Evolutionary conservation across 2,888 invertebrate genomes (phyloP).

Genomic region (Galerucella calmariensis): DNA sequence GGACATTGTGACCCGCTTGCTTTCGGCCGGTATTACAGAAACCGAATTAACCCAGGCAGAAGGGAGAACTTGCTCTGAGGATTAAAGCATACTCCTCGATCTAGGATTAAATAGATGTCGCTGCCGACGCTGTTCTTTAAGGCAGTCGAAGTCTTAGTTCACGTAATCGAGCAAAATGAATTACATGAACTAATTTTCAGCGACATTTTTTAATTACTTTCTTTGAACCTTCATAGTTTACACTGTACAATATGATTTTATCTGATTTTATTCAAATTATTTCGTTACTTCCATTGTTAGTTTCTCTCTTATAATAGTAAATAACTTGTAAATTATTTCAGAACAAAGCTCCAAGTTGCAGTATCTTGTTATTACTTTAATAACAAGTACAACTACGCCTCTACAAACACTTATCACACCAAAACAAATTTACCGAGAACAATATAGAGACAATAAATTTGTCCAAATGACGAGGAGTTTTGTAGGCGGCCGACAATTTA

Average conservation of each 20-base stretch:
- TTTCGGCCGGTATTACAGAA: conserved; percentile 57
- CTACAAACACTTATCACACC: conserved; percentile 34
- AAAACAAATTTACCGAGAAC: conserved; percentile 62
- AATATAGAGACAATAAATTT: conserved; percentile 62
- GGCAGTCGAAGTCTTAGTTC: conserved; percentile 43
- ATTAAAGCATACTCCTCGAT: conserved; percentile 62
- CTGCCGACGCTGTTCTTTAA: conserved; percentile 57
- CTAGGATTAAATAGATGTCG: conserved; percentile 60
- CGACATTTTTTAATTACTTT: not conserved
- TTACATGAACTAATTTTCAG: conserved; percentile 32
- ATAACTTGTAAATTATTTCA: not conserved
- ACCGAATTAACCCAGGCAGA: conserved; percentile 61
- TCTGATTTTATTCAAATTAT: no score
- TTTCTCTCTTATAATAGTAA: not conserved
- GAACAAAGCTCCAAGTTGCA: not conserved
- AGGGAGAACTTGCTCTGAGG: conserved; percentile 61
- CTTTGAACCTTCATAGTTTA: not conserved
- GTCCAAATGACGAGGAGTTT: conserved; percentile 61
- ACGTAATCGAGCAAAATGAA: conserved; percentile 48
- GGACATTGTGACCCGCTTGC: conserved; percentile 60
- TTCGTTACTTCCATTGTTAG: no score
- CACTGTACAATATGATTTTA: no score
- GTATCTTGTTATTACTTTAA: not conserved
- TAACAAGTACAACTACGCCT: conserved; percentile 20
- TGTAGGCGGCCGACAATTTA: conserved; percentile 62